Base-by-base conservation (phyloP, 23 tunicate species). In the Ciona savignyi region DNA sequence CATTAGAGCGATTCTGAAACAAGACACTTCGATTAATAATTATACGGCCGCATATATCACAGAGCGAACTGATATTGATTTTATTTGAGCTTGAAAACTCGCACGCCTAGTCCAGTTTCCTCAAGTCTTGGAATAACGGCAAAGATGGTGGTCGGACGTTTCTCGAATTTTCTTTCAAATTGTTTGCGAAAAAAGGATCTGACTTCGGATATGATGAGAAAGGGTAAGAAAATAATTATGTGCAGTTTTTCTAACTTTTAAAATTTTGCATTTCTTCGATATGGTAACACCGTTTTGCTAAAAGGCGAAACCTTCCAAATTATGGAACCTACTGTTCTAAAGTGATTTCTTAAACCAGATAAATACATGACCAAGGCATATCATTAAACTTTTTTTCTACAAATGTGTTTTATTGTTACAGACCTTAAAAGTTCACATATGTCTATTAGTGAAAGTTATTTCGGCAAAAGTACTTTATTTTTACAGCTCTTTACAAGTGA, bases 161-260 rank as follows among this genome's bases (percentile, higher is more conserved):
- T 42, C 15, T 42, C 56, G 56, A 60, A 28, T 29, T 67, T 82
- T 60, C 68, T 48, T 9, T 30, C 35, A 2, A 82, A 88, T 31
- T 1, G 81, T 0, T 66, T 88, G 69, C 68, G 87, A 25, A 88
- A 81, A 61, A 88, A 88, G 75, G 86, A 79, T 1, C 35, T 88
- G 49, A 49, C 87, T 9, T 0, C 87, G 0, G 83, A 88, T 30
- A 71, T 80, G 67, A 76, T 73, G 77, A 56, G 84, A 67, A 66
- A 71, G 64, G 96, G 96, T 88, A 66, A 81, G 72, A 42, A 42
- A 42, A 42, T 42, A 6, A 42, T 42, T 15, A 42, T 42, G 56
- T 15, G 56, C n/a, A n/a, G n/a, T n/a, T n/a, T n/a, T n/a, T n/a
- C n/a, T n/a, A n/a, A n/a, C n/a, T n/a, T n/a, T n/a, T n/a, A n/a